Evolutionary conservation across 2,113 vertebrate genomes (phyloP), one percentile per base, ranked within the genome.

Genomic region (Nestor notabilis): DNA sequence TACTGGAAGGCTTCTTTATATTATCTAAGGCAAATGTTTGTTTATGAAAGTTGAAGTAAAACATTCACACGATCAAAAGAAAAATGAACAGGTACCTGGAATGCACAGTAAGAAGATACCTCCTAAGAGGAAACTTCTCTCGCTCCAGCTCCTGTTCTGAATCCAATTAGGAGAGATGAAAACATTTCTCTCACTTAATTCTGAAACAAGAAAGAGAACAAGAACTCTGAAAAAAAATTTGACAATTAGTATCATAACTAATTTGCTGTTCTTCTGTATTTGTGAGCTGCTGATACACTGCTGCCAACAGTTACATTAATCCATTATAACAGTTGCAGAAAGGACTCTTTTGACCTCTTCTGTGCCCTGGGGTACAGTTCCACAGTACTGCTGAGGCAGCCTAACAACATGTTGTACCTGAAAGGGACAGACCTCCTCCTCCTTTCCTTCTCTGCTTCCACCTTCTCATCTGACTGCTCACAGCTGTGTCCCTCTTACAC

Each of bases 11-110:
- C 71, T 83, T 91, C 89, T 94, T 70, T 33, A 37, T 84, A 72
- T 88, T 90, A 86, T 86, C 96, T 50, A 77, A 96, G 89, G 93
- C 82, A 95, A 97, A 96, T 89, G 90, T 96, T 97, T 96, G 89
- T 94, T 95, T 94, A 72, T 81, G 72, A 93, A 94, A 97, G 86
- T 72, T 95, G 90, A 94, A 93, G 89, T 92, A 63, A 93, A 97
- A 95, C 90, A 61, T 75, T 91, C 41, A 35, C 89, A 70, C 31
- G 77, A 95, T 95, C 93, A 94, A 94, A 96, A 86, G 89, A 70
- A 43, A 76, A 78, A 82, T 13, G 92, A 90, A 7, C 71, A 31
- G 47, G 47, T 76, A 93, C 71, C 90, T 75, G 83, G 80, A 84
- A 84, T 4, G 17, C 55, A 37, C 43, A 79, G 56, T 25, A 79